A percentile compares a stretch with the other conserved stretches of the same genome.
These are phyloP conservation scores for Limnephilus lunatus DNA, from an alignment of 2,888 invertebrate species.

Conservation along the genomic window DNA sequence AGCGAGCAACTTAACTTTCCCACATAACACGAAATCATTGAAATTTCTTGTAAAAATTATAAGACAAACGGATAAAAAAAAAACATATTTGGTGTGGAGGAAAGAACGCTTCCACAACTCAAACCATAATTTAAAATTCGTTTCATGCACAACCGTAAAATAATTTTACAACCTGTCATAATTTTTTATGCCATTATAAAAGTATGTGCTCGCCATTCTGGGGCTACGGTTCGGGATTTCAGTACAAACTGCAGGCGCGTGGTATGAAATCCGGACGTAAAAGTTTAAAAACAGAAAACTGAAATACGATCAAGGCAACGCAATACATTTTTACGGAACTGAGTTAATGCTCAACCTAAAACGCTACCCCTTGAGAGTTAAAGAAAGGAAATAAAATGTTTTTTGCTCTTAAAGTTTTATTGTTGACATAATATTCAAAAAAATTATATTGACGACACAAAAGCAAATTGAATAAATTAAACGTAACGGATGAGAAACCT, in stretches of 20 bases:
- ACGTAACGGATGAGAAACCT: background rate
- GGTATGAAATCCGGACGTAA: background rate
- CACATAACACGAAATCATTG: background rate
- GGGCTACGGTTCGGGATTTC: background rate
- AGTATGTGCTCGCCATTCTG: background rate
- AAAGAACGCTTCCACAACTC: background rate
- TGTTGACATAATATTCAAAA: background rate
- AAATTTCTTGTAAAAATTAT: background rate
- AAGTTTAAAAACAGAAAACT: slow-evolving; percentile 20
- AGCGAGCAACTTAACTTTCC: background rate
- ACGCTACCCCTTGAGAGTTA: background rate
- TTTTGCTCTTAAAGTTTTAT: background rate
- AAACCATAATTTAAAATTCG: background rate
- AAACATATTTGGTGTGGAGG: background rate
- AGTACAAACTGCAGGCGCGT: background rate
- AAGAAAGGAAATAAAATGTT: background rate
- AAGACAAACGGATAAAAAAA: background rate
- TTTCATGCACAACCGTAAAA: background rate
- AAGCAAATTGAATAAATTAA: background rate
- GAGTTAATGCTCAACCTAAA: background rate
- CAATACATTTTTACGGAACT: background rate
- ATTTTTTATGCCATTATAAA: slow-evolving; percentile 15
- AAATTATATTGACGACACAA: background rate
- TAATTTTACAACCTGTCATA: slow-evolving; percentile 5
- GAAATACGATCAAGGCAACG: background rate